Base-by-base conservation (phyloP, 2,888 invertebrate species). In the Toxonevra muliebris region DNA sequence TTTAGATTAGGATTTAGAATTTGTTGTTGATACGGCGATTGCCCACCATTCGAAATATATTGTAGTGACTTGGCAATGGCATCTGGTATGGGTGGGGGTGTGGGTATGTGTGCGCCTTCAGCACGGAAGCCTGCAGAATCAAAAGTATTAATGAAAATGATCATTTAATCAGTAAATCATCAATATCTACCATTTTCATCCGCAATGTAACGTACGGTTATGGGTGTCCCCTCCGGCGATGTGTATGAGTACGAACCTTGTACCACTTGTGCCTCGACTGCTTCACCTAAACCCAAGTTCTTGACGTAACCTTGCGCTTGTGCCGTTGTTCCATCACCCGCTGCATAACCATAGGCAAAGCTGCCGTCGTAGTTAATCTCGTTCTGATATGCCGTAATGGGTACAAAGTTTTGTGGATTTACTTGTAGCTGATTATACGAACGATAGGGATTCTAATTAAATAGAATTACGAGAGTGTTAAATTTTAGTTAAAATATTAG, bases 291-390 rank as follows among this genome's bases (percentile, higher is more conserved):
- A 19, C 92, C 89, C 52, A 87, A 86, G 77, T 91, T 91, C 85
- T 92, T 93, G 65, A 93, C 85, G 80, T 89, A 93, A 40, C 93
- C 93, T 76, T 88, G 90, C 77, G 93, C 93, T 85, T 93, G 92
- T 8, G 90, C 92, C 77, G 92, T 90, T 75, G 93, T 92, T 59
- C 93, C 93, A 83, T 93, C 93, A 48, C 90, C 93, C 55, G 92
- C 90, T 55, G 90, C 87, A 78, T 91, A 93, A 80, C 93, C 93
- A 75, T 81, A 87, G 7, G 80, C 77, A 72, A 85, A 85, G 64
- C 85, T 85, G 13, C 85, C 85, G 66, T 86, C 86, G 68, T 82
- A 81, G 62, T 84, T 85, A 11, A 85, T 73, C 43, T 86, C 86
- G 69, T 85, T 86, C 61, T 85, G 84, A 71, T 84, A 86, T 41